A percentile compares a stretch with the other conserved stretches of the same genome.
phyloP scores from a whole-genome alignment of 2,888 invertebrate genomes.

The Stenolophus ochropezus region DNA sequence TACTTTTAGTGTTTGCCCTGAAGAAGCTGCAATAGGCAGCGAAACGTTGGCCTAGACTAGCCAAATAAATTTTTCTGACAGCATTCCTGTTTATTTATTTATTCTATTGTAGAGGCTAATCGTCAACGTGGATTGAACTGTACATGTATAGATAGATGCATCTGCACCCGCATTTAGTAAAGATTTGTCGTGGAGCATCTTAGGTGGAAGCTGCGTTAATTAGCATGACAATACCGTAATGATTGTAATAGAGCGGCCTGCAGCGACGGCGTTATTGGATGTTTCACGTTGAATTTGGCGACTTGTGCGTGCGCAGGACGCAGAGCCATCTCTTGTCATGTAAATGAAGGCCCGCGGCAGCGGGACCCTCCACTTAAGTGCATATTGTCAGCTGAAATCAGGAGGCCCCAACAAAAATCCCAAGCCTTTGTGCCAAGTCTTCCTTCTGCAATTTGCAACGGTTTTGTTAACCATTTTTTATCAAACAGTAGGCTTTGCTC shows the following conservation, averaged over 20 bases:
- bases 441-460: constrained; percentile 57
- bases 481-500: not conserved
- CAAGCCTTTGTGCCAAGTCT: constrained; percentile 54
- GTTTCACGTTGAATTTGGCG: constrained; percentile 70
- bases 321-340: constrained; percentile 73
- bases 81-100: too few relatives aligned
- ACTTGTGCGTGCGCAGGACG: constrained; percentile 66
- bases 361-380: constrained; percentile 70
- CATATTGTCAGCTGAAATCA: constrained; percentile 61
- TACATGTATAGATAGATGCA: too few relatives aligned
- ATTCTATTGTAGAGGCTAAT: too few relatives aligned
- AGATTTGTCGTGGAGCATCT: not conserved
- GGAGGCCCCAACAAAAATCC: constrained; percentile 39
- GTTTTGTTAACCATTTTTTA: constrained; percentile 61
- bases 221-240: constrained; percentile 66
- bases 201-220: constrained; percentile 64
- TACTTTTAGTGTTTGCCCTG: too few relatives aligned
- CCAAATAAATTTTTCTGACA: too few relatives aligned
- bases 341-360: constrained; percentile 76
- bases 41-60: too few relatives aligned
- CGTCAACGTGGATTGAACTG: too few relatives aligned
- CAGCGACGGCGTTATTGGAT: constrained; percentile 67
- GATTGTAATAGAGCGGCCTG: constrained; percentile 64
- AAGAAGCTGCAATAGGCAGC: too few relatives aligned
- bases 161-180: not conserved